phyloP scores from a whole-genome alignment of 2,888 invertebrate species.

The Dasypogon diadema region DNA sequence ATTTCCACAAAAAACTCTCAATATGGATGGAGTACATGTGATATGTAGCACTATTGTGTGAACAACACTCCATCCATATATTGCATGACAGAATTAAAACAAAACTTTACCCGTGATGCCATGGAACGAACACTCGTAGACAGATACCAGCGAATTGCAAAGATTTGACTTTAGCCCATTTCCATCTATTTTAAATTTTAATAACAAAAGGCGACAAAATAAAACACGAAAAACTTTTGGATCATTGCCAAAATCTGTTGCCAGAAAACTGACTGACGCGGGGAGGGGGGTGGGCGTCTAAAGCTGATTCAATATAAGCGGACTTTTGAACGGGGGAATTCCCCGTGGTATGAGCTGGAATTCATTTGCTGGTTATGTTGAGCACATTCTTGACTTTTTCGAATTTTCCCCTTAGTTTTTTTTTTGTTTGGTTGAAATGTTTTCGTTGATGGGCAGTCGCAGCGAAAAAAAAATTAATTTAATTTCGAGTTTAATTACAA shows the following conservation, averaged over 20 bases:
- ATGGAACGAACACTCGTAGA: neutral
- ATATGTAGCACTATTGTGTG: neutral
- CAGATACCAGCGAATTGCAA: neutral
- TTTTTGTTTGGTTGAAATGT: neutral
- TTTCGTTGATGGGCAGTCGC: neutral
- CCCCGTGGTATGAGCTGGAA: neutral
- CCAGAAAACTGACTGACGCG: neutral
- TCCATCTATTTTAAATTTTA: conserved; percentile 9
- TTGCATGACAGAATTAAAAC: neutral
- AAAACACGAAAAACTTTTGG: conserved; percentile 6
- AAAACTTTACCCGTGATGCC: too few species aligned
- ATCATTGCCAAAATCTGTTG: conserved; percentile 16
- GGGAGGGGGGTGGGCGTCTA: neutral
- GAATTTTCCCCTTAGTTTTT: neutral
- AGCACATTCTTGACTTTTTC: neutral
- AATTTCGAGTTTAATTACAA: neutral
- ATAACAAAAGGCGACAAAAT: conserved; percentile 21
- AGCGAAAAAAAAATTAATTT: neutral
- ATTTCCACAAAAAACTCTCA: neutral
- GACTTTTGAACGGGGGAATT: too few species aligned
- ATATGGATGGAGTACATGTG: neutral
- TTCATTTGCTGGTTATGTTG: neutral
- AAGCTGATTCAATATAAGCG: too few species aligned
- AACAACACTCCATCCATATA: neutral
- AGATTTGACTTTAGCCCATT: conserved; percentile 1